phyloP scores from a whole-genome alignment of 2,113 vertebrate species.

The Poeciliopsis turrubarensis region DNA sequence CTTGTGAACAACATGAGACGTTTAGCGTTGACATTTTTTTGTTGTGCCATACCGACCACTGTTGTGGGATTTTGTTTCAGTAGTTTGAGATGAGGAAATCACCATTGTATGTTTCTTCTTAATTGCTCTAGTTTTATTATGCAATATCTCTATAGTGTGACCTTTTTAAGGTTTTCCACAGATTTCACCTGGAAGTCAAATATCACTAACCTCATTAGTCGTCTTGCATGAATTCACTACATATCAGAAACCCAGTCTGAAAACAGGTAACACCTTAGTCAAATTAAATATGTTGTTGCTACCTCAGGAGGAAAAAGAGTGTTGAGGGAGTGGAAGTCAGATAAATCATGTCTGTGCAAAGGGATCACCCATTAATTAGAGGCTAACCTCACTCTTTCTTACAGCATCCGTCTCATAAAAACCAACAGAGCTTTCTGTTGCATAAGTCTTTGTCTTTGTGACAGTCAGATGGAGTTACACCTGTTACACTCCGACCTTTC shows the following conservation, averaged over 20 bases:
- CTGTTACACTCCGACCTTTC: conserved; percentile 24
- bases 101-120: too few species aligned
- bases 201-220: neutral
- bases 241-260: conserved; percentile 3
- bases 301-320: conserved; percentile 14
- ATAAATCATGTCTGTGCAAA: conserved; percentile 38
- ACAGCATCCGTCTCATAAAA: conserved; percentile 29
- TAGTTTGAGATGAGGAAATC: too few species aligned
- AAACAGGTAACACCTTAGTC: conserved; percentile 23
- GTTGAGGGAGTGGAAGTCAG: conserved; percentile 27
- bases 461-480: conserved; percentile 51
- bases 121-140: too few species aligned
- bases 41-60: too few species aligned
- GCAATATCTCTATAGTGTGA: too few species aligned
- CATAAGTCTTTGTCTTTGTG: conserved; percentile 11
- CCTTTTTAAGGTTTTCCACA: too few species aligned
- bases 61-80: too few species aligned
- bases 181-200: too few species aligned
- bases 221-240: neutral
- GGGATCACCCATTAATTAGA: conserved; percentile 59
- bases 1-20: too few species aligned
- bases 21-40: too few species aligned
- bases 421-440: conserved; percentile 16
- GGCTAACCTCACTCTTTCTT: conserved; percentile 70
- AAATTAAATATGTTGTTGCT: conserved; percentile 27